These are phyloP conservation scores for Parelbella ahira DNA, from an alignment of 2,888 invertebrate species.

Conservation along the genomic window DNA sequence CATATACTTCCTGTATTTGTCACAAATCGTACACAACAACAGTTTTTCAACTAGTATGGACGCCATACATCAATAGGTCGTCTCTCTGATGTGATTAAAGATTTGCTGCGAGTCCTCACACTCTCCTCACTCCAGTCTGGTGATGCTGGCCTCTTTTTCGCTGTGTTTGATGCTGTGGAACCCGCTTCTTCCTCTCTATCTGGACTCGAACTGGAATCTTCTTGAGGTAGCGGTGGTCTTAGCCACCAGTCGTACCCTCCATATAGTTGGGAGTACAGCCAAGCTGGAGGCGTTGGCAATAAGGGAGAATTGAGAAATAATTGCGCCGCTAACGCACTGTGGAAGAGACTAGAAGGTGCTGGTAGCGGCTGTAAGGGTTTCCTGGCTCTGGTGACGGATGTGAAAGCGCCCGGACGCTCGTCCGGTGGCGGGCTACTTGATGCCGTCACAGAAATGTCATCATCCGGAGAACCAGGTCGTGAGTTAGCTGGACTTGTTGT, in stretches of 20 bases:
- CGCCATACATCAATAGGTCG: constrained; percentile 88
- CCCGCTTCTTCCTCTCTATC: constrained; percentile 66
- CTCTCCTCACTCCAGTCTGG: constrained; percentile 73
- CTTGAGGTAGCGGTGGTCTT: constrained; percentile 62
- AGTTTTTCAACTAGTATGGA: constrained; percentile 80
- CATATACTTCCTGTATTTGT: constrained; percentile 35
- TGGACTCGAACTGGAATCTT: constrained; percentile 66
- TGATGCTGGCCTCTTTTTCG: constrained; percentile 76
- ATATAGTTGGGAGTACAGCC: constrained; percentile 89
- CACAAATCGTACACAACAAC: constrained; percentile 22
- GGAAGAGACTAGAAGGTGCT: constrained; percentile 73
- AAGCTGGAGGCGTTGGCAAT: constrained; percentile 87
- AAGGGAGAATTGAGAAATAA: constrained; percentile 87
- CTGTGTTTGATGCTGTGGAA: constrained; percentile 58
- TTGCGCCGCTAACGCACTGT: constrained; percentile 82
- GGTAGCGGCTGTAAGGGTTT: constrained; percentile 71
- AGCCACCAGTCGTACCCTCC: constrained; percentile 87
- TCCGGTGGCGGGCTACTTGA: constrained; percentile 77
- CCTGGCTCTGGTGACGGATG: constrained; percentile 68
- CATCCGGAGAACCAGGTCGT: constrained; percentile 78
- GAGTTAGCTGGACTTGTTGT: constrained; percentile 86
- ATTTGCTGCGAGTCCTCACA: constrained; percentile 68
- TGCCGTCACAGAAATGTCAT: constrained; percentile 84
- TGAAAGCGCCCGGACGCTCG: constrained; percentile 78
- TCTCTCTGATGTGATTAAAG: constrained; percentile 64